phyloP scores from a whole-genome alignment of 2,797 vertebrate genomes.

The Merluccius polli region DNA sequence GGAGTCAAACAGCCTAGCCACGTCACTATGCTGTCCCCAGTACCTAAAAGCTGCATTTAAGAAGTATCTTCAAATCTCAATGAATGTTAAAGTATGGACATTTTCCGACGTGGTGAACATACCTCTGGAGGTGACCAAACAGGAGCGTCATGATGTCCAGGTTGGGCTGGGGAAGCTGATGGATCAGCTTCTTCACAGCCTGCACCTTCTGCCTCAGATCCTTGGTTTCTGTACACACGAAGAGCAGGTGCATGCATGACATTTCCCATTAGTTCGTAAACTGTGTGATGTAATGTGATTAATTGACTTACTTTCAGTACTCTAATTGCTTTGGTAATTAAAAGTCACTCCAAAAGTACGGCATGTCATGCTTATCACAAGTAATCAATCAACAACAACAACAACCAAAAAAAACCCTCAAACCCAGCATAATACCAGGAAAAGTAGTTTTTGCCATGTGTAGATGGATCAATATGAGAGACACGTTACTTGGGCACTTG shows the following conservation, averaged over 20 bases:
- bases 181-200: constrained; percentile 77
- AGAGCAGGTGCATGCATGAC: constrained; percentile 22
- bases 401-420: background rate
- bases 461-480: constrained; percentile 8
- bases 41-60: background rate
- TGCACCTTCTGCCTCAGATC: constrained; percentile 73
- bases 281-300: constrained; percentile 9
- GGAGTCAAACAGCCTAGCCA: background rate
- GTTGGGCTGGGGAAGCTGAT: constrained; percentile 85
- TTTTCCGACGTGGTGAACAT: constrained; percentile 50
- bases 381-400: constrained; percentile 6
- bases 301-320: constrained; percentile 10
- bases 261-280: background rate
- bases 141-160: constrained; percentile 87
- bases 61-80: background rate
- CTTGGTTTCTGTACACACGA: constrained; percentile 77
- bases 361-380: constrained; percentile 10
- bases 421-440: background rate
- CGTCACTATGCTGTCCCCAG: background rate
- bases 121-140: constrained; percentile 88
- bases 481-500: background rate
- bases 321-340: constrained; percentile 19
- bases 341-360: constrained; percentile 14
- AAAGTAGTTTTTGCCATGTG: background rate
- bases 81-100: too few relatives aligned